Base-by-base conservation (phyloP, 2,797 vertebrate genomes). In the Sebastes cheni region DNA sequence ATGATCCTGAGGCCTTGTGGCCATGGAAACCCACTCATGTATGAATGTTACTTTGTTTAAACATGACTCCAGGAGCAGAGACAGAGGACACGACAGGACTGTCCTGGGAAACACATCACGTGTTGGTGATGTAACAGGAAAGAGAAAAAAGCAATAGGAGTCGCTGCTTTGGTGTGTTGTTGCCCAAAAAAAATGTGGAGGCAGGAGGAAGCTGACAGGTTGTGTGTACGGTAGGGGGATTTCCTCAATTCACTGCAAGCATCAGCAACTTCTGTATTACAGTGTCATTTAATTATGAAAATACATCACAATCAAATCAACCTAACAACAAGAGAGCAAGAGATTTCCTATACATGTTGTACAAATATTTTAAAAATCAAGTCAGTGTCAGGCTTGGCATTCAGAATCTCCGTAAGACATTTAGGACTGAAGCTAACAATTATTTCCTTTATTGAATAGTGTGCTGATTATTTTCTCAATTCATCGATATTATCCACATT, bases 41-140 rank as follows among this genome's bases (percentile, higher is more conserved):
- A 93, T 95, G 92, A 96, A 94, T 83, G 93, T 93, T 92, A 88
- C 92, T 93, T 88, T 94, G 92, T 92, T 93, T 89, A 91, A 94
- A 93, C 81, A 91, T 85, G 90, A 91, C 92, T 92, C 72, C 66
- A 75, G 92, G 93, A 94, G 88, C 80, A 88, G 86, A 92, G 84
- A 86, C 83, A 73, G 82, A 84, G 89, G 71, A 86, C 50, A 85
- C 89, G 87, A 80, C 68, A 72, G 81, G 79, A 78, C 83, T 54
- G 80, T 92, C 86, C 86, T 82, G 80, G 80, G 85, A 89, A 86
- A 91, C 89, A 60, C 75, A 20, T 74, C 89, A 89, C 55, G 72
- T 91, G 91, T 83, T 32, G 59, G 66, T 94, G 93, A 94, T 91
- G 85, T 86, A 93, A 92, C 82, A 70, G 81, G 67, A 84, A 71